Percentiles rank a stretch among this genome's conserved stretches.
phyloP scores from a whole-genome alignment of 2,888 invertebrate genomes.

The Hylaea fasciaria region DNA sequence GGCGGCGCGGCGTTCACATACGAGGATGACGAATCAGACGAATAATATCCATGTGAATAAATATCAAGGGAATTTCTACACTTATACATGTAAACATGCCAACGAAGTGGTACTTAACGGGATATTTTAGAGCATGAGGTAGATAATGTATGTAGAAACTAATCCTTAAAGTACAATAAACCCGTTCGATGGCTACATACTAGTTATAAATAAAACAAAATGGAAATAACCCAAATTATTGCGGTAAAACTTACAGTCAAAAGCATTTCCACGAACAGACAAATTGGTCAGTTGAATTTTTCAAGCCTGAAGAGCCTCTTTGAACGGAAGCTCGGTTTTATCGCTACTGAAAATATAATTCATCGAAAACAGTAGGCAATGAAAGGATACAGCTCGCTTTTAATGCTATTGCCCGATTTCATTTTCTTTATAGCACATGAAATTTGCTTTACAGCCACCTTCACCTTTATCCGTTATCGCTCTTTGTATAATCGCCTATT shows the following conservation, averaged over 20 bases:
- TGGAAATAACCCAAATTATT: slow-evolving; percentile 13
- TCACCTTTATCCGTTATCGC: slow-evolving; percentile 29
- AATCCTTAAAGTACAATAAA: not conserved
- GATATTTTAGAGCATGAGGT: not conserved
- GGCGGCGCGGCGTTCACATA: slow-evolving; percentile 13
- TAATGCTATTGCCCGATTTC: slow-evolving; percentile 42
- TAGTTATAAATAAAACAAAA: slow-evolving; percentile 2
- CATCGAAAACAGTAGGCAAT: slow-evolving; percentile 32
- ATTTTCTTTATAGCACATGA: slow-evolving; percentile 40
- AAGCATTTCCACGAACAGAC: slow-evolving; percentile 15
- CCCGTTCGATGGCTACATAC: not conserved
- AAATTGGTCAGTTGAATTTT: slow-evolving; percentile 12
- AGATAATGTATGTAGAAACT: not conserved
- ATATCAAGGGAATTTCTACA: slow-evolving; percentile 6
- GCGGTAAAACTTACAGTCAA: slow-evolving; percentile 7
- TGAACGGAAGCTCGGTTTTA: slow-evolving; percentile 21
- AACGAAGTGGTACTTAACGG: not conserved
- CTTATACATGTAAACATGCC: slow-evolving; percentile 7
- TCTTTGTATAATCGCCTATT: slow-evolving; percentile 28
- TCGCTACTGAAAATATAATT: slow-evolving; percentile 24
- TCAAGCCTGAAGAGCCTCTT: slow-evolving; percentile 17
- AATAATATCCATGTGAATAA: slow-evolving; percentile 17
- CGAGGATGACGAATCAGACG: slow-evolving; percentile 20
- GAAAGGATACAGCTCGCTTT: slow-evolving; percentile 31
- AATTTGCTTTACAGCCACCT: slow-evolving; percentile 39